Evolutionary conservation across 2,797 vertebrate species (phyloP).

Genomic region (Myotis daubentonii): DNA sequence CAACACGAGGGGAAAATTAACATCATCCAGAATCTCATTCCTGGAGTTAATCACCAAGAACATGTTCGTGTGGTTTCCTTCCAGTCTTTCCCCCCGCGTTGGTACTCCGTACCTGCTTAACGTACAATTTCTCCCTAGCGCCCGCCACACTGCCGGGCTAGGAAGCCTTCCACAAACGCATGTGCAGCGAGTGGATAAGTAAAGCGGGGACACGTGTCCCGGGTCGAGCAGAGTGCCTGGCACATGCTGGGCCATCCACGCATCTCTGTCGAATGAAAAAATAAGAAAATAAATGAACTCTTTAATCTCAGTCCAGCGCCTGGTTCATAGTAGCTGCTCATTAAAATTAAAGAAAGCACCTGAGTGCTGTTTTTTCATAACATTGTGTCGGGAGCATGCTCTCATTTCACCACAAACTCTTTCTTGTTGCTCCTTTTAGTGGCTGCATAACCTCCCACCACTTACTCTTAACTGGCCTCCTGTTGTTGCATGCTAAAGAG

Average conservation of each 20-base stretch:
- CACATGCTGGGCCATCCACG: not conserved
- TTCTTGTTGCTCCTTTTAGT: not conserved
- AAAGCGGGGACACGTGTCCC: not conserved
- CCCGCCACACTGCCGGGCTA: not conserved
- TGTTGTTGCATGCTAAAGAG: not conserved
- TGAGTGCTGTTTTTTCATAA: not conserved
- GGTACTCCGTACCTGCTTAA: not conserved
- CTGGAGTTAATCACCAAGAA: not conserved
- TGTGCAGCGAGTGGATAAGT: accelerated
- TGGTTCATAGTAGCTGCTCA: not conserved
- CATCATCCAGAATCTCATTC: not conserved
- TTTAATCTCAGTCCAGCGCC: not conserved
- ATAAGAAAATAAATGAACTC: not conserved
- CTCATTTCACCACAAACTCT: not conserved
- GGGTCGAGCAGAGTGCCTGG: not conserved
- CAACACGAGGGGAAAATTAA: not conserved
- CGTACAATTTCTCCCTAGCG: not conserved
- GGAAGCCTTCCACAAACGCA: no score
- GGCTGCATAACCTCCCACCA: not conserved
- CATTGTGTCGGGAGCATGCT: not conserved
- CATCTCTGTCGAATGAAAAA: not conserved
- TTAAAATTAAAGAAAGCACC: not conserved
- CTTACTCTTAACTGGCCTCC: not conserved
- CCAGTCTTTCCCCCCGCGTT: not conserved
- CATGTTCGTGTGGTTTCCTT: not conserved